These are phyloP conservation scores for Bradypus variegatus DNA, from an alignment of 2,797 vertebrate genomes.

Conservation along the genomic window DNA sequence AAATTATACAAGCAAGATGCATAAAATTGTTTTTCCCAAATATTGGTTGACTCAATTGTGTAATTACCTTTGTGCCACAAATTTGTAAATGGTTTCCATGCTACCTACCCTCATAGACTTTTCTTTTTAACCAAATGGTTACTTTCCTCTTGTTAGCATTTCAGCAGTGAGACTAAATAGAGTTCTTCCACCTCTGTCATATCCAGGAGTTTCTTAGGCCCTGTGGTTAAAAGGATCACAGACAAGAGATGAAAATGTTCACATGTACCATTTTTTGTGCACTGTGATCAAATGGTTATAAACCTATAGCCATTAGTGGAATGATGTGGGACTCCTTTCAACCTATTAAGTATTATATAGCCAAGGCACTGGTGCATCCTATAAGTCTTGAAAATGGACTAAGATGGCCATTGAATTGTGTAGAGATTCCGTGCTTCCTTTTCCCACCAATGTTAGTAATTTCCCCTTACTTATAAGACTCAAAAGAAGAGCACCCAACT, in stretches of 20 bases:
- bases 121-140: constrained; percentile 15
- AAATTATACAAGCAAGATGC: not conserved
- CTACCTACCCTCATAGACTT: not conserved
- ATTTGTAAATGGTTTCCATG: not conserved
- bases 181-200: not conserved
- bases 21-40: not conserved
- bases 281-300: not conserved
- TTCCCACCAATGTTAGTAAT: not conserved
- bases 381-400: not conserved
- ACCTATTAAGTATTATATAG: not conserved
- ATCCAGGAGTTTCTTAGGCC: not conserved
- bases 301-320: not conserved
- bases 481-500: not conserved
- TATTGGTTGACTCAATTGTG: not conserved
- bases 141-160: not conserved
- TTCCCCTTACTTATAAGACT: not conserved
- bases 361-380: not conserved
- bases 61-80: not conserved
- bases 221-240: not conserved
- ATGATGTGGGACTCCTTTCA: not conserved
- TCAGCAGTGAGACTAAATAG: not conserved
- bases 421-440: not conserved
- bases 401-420: not conserved
- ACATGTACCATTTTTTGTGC: not conserved
- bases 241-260: not conserved